Conservation (phyloP, 2,113 vertebrate species). For the Neogale vison region DNA sequence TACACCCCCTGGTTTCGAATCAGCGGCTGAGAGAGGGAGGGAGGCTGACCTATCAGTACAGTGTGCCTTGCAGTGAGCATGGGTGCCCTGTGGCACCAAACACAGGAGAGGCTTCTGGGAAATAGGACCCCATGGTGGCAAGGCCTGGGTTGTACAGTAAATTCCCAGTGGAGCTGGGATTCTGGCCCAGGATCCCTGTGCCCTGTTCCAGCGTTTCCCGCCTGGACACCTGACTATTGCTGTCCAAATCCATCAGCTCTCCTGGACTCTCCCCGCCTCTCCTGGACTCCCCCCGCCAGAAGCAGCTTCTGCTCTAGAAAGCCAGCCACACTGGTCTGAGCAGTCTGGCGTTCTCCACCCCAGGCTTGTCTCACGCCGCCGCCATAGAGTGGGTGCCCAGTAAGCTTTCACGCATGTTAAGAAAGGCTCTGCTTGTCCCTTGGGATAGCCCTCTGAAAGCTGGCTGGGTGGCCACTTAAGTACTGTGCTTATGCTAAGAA, state of each 20-base stretch:
- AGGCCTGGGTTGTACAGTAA: neutral
- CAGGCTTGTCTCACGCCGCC: neutral
- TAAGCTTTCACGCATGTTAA: conserved; percentile 40
- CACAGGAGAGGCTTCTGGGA: neutral
- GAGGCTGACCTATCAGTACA: neutral
- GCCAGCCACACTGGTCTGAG: neutral
- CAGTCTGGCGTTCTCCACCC: neutral
- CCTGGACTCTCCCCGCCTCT: neutral
- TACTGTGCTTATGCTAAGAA: conserved; percentile 70
- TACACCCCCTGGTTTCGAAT: neutral
- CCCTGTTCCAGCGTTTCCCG: neutral
- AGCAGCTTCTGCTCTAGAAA: neutral
- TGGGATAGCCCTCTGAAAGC: conserved; percentile 59
- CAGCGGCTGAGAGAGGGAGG: neutral
- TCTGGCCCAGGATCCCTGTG: neutral
- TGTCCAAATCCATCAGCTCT: neutral
- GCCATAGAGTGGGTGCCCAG: neutral
- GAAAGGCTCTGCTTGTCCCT: conserved; percentile 42
- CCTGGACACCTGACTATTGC: neutral
- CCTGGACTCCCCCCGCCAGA: neutral
- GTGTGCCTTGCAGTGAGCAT: neutral
- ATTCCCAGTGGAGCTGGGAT: neutral
- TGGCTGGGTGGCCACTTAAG: conserved; percentile 77
- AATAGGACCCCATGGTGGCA: neutral
- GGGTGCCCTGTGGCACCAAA: neutral